Base-by-base conservation (phyloP, 1,140 invertebrate species). In the Hypothenemus hampei region DNA sequence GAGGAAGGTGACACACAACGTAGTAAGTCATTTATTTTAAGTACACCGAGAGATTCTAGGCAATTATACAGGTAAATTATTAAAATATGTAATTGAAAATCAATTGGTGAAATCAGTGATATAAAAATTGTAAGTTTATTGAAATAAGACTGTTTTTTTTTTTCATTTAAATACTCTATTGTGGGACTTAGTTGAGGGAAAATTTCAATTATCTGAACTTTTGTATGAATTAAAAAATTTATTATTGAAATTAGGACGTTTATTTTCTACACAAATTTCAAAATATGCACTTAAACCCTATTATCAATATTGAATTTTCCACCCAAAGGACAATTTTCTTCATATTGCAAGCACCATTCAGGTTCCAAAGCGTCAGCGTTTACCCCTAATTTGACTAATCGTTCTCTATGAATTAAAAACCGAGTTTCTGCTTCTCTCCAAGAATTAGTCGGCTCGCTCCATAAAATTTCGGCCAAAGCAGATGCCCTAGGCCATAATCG, bases 341-440 rank as follows among this genome's bases (percentile, higher is more conserved):
- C 80, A 68, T 90, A 87, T 64, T 89, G 85, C 56, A 82, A 72
- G 66, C 89, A 92, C 86, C 88, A 91, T 66, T 88, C 79, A 0
- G 89, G 89, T 67, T 90, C 76, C 19, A 91, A 60, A 1, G 80
- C 77, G 58, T 91, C 87, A 0, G 86, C 75, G 15, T 76, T 56
- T 24, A 90, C 76, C 5, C 85, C 87, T 61, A 80, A 73, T 53
- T 79, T 71, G 0, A 86, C 77, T 10, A 89, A 65, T 53, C 87
- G 76, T 59, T 89, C 80, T 11, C 88, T 81, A 63, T 83, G 80
- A 59, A 75, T 67, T 10, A 89, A 73, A 72, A 90, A 81, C 35
- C 88, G 74, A 1, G 78, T 69, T 68, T 87, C 83, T 0, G 85
- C 85, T 16, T 77, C 72, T 24, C 69, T 66, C 85, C 85, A 88